Evolutionary conservation across 2,888 invertebrate genomes (phyloP).

Genomic region (Nymphalis c-album): DNA sequence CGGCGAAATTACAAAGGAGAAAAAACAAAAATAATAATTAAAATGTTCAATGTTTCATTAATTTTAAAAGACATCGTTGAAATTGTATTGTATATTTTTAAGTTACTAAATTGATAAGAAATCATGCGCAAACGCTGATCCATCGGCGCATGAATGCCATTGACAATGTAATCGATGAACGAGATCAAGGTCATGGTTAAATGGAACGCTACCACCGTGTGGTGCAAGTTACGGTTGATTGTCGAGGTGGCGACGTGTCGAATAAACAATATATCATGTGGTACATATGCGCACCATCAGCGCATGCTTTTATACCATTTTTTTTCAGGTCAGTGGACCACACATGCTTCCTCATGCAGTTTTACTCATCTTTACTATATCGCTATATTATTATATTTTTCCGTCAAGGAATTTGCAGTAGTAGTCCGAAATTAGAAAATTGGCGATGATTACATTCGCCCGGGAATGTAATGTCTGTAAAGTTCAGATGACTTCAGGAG

Average conservation of each 20-base stretch:
- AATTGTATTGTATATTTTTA: neutral
- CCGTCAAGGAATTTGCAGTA: too few relatives aligned
- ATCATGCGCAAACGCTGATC: constrained; percentile 36
- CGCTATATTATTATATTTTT: too few relatives aligned
- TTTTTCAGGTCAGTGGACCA: too few relatives aligned
- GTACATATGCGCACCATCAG: too few relatives aligned
- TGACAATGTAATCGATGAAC: constrained; percentile 56
- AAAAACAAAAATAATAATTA: neutral
- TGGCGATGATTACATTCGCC: too few relatives aligned
- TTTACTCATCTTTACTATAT: too few relatives aligned
- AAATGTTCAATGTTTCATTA: neutral
- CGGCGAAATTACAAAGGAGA: neutral
- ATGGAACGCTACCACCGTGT: constrained; percentile 47
- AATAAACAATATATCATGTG: too few relatives aligned
- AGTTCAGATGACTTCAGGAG: too few relatives aligned
- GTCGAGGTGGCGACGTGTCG: constrained; percentile 25
- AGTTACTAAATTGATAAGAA: constrained; percentile 29
- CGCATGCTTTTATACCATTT: too few relatives aligned
- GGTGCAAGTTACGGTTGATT: constrained; percentile 37
- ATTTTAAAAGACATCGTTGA: neutral
- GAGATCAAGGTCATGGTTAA: constrained; percentile 63
- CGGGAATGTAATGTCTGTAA: too few relatives aligned
- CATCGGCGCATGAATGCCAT: constrained; percentile 38
- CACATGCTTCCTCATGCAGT: too few relatives aligned
- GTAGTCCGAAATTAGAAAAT: too few relatives aligned